Percentiles rank a stretch among this genome's conserved stretches.
Evolutionary conservation across 2,888 invertebrate species (phyloP).

Genomic region (Xanthia icteritia): DNA sequence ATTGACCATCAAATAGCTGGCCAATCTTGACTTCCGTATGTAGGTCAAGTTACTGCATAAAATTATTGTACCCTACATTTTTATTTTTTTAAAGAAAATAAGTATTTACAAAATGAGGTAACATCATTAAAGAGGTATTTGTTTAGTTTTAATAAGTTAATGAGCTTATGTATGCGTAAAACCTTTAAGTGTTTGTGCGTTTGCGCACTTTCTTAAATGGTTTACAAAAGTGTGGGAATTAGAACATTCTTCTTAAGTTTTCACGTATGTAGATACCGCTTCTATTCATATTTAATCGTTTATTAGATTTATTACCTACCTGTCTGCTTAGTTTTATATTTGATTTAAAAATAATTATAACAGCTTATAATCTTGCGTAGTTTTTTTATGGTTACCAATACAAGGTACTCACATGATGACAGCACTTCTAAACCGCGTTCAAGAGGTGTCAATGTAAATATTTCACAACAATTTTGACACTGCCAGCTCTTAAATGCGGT

Average conservation of each 20-base stretch:
- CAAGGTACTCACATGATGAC: too few relatives aligned
- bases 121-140: constrained; percentile 47
- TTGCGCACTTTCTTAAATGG: constrained; percentile 36
- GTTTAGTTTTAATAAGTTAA: constrained; percentile 48
- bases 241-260: background rate
- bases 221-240: constrained; percentile 38
- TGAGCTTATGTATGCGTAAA: constrained; percentile 41
- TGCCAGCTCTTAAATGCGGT: too few relatives aligned
- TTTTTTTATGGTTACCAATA: too few relatives aligned
- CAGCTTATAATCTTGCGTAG: too few relatives aligned
- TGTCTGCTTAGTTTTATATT: too few relatives aligned
- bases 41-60: constrained; percentile 3
- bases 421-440: too few relatives aligned
- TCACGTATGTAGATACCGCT: background rate
- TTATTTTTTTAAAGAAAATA: constrained; percentile 19
- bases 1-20: background rate
- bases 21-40: background rate
- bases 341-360: background rate
- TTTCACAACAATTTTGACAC: too few relatives aligned
- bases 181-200: constrained; percentile 29
- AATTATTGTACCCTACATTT: constrained; percentile 36
- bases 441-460: too few relatives aligned
- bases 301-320: background rate
- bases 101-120: constrained; percentile 34
- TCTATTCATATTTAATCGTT: background rate